Base-by-base conservation (phyloP, 2,113 vertebrate species). In the Apteryx mantelli region DNA sequence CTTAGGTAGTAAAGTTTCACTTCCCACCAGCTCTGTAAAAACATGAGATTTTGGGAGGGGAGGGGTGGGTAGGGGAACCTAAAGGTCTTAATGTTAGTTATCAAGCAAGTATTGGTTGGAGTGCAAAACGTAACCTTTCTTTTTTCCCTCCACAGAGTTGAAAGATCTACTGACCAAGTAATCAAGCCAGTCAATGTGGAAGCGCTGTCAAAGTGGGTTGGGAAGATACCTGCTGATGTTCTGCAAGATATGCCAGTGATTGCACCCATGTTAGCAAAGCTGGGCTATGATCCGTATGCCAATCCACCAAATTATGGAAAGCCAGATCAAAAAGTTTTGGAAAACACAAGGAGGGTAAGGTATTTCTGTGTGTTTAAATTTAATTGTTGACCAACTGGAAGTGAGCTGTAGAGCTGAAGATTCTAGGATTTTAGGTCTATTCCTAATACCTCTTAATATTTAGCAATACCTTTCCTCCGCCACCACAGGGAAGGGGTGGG, bases 131-230 rank as follows among this genome's bases (percentile, higher is more conserved):
- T 0, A 26, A 48, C 5, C 22, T 63, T 40, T 22, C n/a, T 52
- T 69, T 69, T 82, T 22, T 93, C 5, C 7, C 24, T 93, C 88
- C 64, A 21, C 95, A 99, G 99, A 96, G 99, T 99, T 96, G 99
- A 99, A 97, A 97, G 99, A 92, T 99, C 99, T 46, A 99, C 99
- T 75, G 99, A 99, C 95, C 99, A 99, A 94, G 99, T 99, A 78
- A 99, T 99, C 98, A 99, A 99, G 89, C 99, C 99, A 1, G 99
- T 99, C 91, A 99, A 99, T 1, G 98, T 99, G 96, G 99, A 99
- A 90, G 99, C 99, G 3, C 98, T 99, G 77, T 99, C 99, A 15
- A 99, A 99, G 96, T 99, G 99, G 99, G 99, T 99, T 50, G 99
- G 99, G 73, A 99, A 99, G 97, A 99, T 99, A 74, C 99, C 99